Base-by-base conservation (phyloP, 2,113 vertebrate species). In the Pelecanoides urinatrix region DNA sequence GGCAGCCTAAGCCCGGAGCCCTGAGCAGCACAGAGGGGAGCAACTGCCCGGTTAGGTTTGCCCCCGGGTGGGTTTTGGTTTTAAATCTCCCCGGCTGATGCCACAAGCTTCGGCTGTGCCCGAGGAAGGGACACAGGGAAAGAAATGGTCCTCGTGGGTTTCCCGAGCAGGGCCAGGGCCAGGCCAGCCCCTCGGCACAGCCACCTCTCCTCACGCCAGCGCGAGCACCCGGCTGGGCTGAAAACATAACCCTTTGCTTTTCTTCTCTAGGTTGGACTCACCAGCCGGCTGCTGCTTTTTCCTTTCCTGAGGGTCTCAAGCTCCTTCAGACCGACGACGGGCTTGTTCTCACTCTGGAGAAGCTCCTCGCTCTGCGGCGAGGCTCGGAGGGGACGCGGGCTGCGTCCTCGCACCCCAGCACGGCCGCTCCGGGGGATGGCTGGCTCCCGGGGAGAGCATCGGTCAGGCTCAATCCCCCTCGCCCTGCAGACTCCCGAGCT, bases 371-470 rank as follows among this genome's bases (percentile, higher is more conserved):
- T 55, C 34, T 9, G 61, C 21, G 1, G 40, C 8, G 2, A 7
- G 47, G 50, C 56, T 20, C 1, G 2, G 47, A 17, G 44, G 55
- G 25, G 32, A n/a, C 44, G 16, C 1, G 3, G 78, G 25, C 6
- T 42, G 4, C 1, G 42, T 3, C 71, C 67, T 25, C 7, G 14
- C 2, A 26, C 16, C 25, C 36, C 36, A 4, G 40, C 32, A 9
- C 23, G 50, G 59, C 52, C 1, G 2, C 53, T 5, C 1, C 65
- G 3, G 71, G 38, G 50, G 45, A 7, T 1, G 40, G 45, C 1
- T 59, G 67, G 44, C n/a, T 58, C 44, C 2, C 0, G 0, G 52
- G 44, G 23, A 17, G 19, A 58, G 23, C 26, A 22, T 5, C 0
- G 0, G 29, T 2, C 27, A 45, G 4, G 18, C 2, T 20, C 11